phyloP scores from a whole-genome alignment of 1,140 invertebrate genomes.

The Bombus superbus region DNA sequence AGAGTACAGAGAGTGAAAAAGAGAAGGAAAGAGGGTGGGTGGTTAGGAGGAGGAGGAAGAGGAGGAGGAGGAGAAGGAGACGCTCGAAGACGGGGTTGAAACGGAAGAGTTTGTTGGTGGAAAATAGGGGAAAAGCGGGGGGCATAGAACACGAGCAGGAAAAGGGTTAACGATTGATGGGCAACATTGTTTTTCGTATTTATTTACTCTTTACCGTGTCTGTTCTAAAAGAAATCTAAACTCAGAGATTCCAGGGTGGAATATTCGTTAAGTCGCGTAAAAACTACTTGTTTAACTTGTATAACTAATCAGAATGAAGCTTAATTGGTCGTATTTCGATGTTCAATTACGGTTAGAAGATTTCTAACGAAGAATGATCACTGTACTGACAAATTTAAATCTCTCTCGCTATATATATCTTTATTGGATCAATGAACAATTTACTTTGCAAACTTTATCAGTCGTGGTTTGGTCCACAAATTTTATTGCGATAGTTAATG shows the following conservation, averaged over 20 bases:
- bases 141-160: not conserved
- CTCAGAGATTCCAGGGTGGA: not conserved
- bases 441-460: not conserved
- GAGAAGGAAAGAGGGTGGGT: not conserved
- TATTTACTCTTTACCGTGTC: slow-evolving; percentile 32
- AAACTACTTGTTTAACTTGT: too few species aligned
- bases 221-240: not conserved
- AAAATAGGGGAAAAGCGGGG: slow-evolving; percentile 28
- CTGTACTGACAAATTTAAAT: too few species aligned
- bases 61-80: slow-evolving; percentile 3
- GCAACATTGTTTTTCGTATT: slow-evolving; percentile 27
- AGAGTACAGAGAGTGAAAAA: not conserved
- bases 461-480: not conserved
- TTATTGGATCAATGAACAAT: not conserved
- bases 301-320: too few species aligned
- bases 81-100: not conserved
- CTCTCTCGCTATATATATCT: too few species aligned
- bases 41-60: not conserved
- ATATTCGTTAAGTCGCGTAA: not conserved
- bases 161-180: slow-evolving; percentile 39
- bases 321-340: too few species aligned
- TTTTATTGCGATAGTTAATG: not conserved
- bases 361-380: too few species aligned
- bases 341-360: too few species aligned
- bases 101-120: not conserved